These are phyloP conservation scores for Scatophagus argus DNA, from an alignment of 2,113 vertebrate species.

Conservation along the genomic window DNA sequence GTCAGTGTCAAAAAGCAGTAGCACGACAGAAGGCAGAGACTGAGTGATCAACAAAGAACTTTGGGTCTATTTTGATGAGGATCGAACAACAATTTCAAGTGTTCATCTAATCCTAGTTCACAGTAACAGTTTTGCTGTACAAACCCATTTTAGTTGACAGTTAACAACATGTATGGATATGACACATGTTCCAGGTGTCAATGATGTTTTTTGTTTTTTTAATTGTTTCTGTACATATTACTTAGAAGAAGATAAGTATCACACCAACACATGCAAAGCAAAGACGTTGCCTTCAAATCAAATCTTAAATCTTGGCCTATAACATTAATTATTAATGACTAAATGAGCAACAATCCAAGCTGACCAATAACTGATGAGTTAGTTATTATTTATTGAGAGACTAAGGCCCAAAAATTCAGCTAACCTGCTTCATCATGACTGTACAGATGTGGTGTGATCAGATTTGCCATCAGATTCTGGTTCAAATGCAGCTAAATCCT, in stretches of 20 bases:
- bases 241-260: background rate
- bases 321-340: conserved; percentile 13
- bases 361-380: background rate
- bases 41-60: conserved; percentile 33
- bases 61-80: conserved; percentile 18
- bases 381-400: background rate
- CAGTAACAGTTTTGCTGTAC: conserved; percentile 61
- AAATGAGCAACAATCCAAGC: background rate
- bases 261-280: conserved; percentile 1
- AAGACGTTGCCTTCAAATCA: conserved; percentile 7
- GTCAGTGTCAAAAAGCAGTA: conserved; percentile 48
- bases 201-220: background rate
- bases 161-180: conserved; percentile 29
- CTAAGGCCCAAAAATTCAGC: background rate
- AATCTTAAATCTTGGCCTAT: background rate
- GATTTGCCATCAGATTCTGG: background rate
- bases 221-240: conserved; percentile 30
- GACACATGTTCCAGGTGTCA: conserved; percentile 11
- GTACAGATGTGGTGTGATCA: background rate
- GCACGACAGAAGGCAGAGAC: conserved; percentile 56
- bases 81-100: conserved; percentile 41
- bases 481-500: conserved; percentile 5
- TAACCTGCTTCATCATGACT: background rate
- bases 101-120: conserved; percentile 62
- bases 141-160: conserved; percentile 43